These are phyloP conservation scores for Zosterops borbonicus DNA, from an alignment of 2,113 vertebrate species.

Conservation along the genomic window DNA sequence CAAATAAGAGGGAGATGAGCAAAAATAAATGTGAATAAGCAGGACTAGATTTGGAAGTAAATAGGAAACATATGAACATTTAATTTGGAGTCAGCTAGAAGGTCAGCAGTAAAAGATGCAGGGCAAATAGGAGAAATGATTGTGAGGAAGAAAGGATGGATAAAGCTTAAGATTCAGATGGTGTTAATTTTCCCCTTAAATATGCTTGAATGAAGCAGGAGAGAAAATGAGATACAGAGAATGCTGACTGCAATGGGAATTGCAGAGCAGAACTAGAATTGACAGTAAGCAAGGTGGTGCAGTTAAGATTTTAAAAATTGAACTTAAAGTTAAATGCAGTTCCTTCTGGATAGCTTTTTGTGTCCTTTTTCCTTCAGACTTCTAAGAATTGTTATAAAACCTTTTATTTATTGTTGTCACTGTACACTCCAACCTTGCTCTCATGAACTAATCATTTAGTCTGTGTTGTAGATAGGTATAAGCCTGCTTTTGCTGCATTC, in stretches of 20 bases:
- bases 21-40: conserved; percentile 32
- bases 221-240: conserved; percentile 10
- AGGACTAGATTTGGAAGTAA: background rate
- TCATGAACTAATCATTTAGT: conserved; percentile 4
- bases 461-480: background rate
- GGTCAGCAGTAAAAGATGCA: conserved; percentile 25
- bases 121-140: conserved; percentile 9
- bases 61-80: conserved; percentile 35
- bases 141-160: background rate
- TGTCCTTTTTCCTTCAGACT: background rate
- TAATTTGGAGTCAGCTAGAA: conserved; percentile 12
- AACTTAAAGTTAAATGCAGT: background rate
- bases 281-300: conserved; percentile 5
- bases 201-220: conserved; percentile 25
- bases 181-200: conserved; percentile 50
- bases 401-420: background rate
- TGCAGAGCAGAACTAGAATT: conserved; percentile 26
- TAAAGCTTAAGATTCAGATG: background rate
- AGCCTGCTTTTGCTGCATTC: conserved; percentile 36
- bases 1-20: conserved; percentile 5
- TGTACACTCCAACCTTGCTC: conserved; percentile 11
- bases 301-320: background rate
- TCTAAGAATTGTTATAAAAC: background rate
- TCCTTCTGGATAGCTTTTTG: background rate
- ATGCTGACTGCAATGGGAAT: conserved; percentile 10